These are phyloP conservation scores for Electrona antarctica DNA, from an alignment of 2,113 vertebrate species.

Conservation along the genomic window DNA sequence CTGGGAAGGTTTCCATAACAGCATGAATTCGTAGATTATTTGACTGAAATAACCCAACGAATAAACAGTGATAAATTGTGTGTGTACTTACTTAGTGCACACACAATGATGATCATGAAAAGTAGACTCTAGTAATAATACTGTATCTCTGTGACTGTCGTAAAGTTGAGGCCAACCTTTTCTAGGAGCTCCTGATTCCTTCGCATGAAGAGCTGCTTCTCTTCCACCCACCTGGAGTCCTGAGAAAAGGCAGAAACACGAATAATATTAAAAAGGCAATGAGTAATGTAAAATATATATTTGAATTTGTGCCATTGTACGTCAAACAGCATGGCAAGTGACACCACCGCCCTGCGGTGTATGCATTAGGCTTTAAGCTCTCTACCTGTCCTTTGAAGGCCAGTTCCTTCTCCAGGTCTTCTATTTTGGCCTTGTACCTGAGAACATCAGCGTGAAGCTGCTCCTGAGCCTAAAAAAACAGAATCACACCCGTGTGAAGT, in stretches of 20 bases:
- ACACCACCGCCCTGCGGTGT: no score
- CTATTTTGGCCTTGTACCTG: slow-evolving; percentile 96
- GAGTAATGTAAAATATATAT: not conserved
- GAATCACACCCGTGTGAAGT: not conserved
- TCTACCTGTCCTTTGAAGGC: slow-evolving; percentile 92
- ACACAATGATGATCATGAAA: not conserved
- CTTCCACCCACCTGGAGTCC: slow-evolving; percentile 99
- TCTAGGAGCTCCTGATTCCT: slow-evolving; percentile 96
- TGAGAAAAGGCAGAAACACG: slow-evolving; percentile 54
- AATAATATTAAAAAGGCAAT: no score
- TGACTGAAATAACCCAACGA: not conserved
- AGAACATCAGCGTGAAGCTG: slow-evolving; percentile 93
- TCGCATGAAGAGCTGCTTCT: slow-evolving; percentile 95
- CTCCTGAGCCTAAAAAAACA: slow-evolving; percentile 86
- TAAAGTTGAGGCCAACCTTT: slow-evolving; percentile 80
- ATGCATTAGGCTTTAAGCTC: not conserved
- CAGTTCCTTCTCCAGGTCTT: slow-evolving; percentile 94
- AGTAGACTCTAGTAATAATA: not conserved
- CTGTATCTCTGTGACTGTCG: not conserved
- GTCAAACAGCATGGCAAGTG: no score
- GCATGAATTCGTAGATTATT: not conserved
- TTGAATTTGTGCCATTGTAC: not conserved
- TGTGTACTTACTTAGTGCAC: not conserved
- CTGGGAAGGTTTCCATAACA: no score
- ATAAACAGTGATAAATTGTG: not conserved